Conservation (phyloP, 2,888 invertebrate genomes). For the Andrena minutula region DNA sequence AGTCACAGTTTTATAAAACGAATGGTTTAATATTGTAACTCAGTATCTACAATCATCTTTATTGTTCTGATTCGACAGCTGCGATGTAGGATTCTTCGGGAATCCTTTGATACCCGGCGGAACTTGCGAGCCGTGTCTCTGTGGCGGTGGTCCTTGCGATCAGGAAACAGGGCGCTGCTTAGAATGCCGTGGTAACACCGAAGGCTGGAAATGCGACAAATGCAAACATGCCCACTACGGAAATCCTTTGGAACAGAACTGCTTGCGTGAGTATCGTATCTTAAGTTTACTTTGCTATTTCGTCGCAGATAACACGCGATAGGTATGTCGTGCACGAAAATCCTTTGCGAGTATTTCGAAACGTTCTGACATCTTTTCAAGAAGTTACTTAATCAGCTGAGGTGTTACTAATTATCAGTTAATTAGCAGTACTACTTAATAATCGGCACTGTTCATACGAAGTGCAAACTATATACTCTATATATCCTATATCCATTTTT, state of each 20-base stretch:
- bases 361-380: background rate
- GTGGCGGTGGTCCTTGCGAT: slow-evolving; percentile 95
- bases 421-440: too few species aligned
- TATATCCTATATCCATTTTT: too few species aligned
- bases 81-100: slow-evolving; percentile 94
- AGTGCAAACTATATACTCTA: too few species aligned
- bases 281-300: slow-evolving; percentile 10
- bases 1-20: background rate
- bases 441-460: too few species aligned
- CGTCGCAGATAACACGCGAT: slow-evolving; percentile 34
- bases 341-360: background rate
- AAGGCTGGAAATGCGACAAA: slow-evolving; percentile 88
- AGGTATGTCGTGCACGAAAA: slow-evolving; percentile 17
- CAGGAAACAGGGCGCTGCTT: slow-evolving; percentile 93
- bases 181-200: slow-evolving; percentile 92
- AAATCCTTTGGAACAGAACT: slow-evolving; percentile 88
- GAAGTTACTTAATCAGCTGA: background rate
- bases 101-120: slow-evolving; percentile 90
- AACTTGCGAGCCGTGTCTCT: slow-evolving; percentile 92
- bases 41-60: background rate
- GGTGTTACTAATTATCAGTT: background rate
- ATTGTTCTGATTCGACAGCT: slow-evolving; percentile 85
- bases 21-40: background rate
- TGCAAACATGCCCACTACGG: slow-evolving; percentile 90
- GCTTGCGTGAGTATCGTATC: slow-evolving; percentile 86